A percentile compares a stretch with the other conserved stretches of the same genome.
Evolutionary conservation across 2,113 vertebrate species (phyloP).

Genomic region (Podiceps cristatus): DNA sequence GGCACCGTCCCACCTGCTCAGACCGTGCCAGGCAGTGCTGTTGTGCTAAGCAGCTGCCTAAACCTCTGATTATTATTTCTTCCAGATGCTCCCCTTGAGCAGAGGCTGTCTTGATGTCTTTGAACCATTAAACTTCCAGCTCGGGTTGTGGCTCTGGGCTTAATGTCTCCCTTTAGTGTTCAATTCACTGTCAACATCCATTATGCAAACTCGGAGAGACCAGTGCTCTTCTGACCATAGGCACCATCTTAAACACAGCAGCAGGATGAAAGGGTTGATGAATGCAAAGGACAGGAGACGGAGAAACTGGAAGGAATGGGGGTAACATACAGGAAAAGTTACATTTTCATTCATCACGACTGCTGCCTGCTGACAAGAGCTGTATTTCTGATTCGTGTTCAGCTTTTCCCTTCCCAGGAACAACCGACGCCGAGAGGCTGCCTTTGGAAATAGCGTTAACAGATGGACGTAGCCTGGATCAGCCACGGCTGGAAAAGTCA

Average conservation of each 20-base stretch:
- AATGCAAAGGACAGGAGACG: not conserved
- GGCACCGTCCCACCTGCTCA: not conserved
- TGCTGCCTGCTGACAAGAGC: constrained; percentile 2
- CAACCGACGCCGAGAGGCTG: not conserved
- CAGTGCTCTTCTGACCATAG: not conserved
- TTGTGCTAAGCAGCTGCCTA: not conserved
- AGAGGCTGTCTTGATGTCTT: not conserved
- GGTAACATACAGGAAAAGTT: not conserved
- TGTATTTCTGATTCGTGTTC: not conserved
- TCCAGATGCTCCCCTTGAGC: not conserved
- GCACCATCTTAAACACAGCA: not conserved
- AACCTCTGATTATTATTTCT: not conserved
- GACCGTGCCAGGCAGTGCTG: not conserved
- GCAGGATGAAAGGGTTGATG: not conserved
- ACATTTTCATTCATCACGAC: not conserved
- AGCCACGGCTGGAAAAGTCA: not conserved
- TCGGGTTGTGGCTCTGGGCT: not conserved
- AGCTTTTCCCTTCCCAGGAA: not conserved
- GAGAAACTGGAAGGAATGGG: not conserved
- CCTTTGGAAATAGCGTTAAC: not conserved
- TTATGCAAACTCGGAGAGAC: not conserved
- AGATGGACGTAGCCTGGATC: not conserved
- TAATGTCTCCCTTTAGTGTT: not conserved
- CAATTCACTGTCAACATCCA: not conserved
- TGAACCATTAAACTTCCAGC: not conserved